These are phyloP conservation scores for Smittia aterrima DNA, from an alignment of 2,888 invertebrate species.

Conservation along the genomic window DNA sequence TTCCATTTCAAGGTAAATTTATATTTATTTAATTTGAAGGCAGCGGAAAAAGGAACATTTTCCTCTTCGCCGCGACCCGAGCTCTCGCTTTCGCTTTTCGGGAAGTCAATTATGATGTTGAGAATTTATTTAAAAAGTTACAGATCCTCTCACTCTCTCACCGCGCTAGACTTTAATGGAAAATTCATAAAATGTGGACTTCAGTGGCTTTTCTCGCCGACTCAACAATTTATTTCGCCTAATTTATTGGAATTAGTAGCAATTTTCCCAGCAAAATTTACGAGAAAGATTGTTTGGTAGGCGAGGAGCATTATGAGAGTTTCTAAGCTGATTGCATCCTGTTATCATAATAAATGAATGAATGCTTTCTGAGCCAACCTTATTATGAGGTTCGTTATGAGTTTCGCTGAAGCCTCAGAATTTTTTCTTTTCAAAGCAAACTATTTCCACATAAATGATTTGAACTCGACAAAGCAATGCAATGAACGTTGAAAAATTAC, in stretches of 20 bases:
- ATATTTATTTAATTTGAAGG: conserved; percentile 38
- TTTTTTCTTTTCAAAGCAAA: too few species aligned
- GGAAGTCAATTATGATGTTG: conserved; percentile 28
- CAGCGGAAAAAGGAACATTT: conserved; percentile 5
- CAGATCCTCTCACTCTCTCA: background rate
- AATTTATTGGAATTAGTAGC: background rate
- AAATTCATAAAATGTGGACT: background rate
- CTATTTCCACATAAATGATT: too few species aligned
- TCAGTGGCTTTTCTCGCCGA: background rate
- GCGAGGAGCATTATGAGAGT: too few species aligned
- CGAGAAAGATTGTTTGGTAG: too few species aligned
- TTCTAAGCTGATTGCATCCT: too few species aligned
- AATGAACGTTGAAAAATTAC: too few species aligned
- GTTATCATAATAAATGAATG: too few species aligned
- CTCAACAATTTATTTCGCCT: background rate
- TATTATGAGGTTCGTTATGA: too few species aligned
- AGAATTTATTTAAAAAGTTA: conserved; percentile 6
- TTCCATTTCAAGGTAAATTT: conserved; percentile 31
- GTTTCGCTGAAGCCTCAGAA: too few species aligned
- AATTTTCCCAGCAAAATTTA: background rate
- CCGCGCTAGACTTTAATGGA: background rate
- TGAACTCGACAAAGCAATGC: too few species aligned
- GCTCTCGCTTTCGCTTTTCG: background rate
- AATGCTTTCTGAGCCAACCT: too few species aligned
- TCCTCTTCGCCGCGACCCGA: background rate